Evolutionary conservation across 2,888 invertebrate species (phyloP).

Genomic region (Halocaridina rubra): DNA sequence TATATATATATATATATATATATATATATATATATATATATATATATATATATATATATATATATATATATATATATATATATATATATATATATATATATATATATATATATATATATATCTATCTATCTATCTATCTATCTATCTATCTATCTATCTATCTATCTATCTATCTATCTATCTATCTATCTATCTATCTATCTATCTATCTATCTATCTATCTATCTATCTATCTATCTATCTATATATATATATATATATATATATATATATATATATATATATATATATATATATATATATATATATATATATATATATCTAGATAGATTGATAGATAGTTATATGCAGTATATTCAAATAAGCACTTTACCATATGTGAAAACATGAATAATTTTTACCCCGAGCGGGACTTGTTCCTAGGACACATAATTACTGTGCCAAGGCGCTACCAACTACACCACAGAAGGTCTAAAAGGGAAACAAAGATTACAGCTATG

Average conservation of each 20-base stretch:
- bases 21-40: conserved; percentile 13
- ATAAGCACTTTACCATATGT: too few relatives aligned
- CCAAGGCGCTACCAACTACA: too few relatives aligned
- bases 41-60: conserved; percentile 7
- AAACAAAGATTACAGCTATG: too few relatives aligned
- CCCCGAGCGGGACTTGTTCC: too few relatives aligned
- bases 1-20: background rate
- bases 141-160: background rate
- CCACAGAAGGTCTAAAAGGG: too few relatives aligned
- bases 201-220: background rate
- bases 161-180: background rate
- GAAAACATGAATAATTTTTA: too few relatives aligned
- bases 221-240: background rate
- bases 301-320: background rate
- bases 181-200: background rate
- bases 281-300: background rate
- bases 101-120: background rate
- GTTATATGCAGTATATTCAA: too few relatives aligned
- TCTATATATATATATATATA: background rate
- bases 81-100: conserved; percentile 11
- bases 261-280: background rate
- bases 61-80: conserved; percentile 15
- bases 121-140: background rate
- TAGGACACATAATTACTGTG: too few relatives aligned
- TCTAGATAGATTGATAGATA: too few relatives aligned